Conservation (phyloP, 1,140 invertebrate genomes). For the Lepidotrigona ventralis region DNA sequence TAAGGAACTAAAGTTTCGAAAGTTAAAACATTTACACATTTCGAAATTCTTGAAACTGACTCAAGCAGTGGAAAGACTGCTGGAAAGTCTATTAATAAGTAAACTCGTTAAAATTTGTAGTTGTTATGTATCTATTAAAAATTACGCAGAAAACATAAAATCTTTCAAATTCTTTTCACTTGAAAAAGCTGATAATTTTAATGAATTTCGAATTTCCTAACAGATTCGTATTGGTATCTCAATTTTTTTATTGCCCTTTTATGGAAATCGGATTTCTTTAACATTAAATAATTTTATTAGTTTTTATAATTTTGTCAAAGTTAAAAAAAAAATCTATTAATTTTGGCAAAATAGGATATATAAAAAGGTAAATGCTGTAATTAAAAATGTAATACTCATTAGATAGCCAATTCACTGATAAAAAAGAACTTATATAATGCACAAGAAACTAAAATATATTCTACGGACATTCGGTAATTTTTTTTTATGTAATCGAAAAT, state of each 20-base stretch:
- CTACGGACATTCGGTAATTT: slow-evolving; percentile 6
- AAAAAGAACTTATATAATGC: neutral
- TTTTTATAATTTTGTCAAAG: neutral
- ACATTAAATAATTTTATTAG: neutral
- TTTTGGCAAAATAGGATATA: neutral
- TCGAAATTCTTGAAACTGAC: no score
- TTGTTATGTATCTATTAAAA: neutral
- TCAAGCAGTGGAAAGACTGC: neutral
- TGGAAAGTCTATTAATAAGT: neutral
- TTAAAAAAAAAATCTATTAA: neutral
- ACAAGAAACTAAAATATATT: neutral
- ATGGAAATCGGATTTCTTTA: neutral
- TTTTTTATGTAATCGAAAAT: neutral
- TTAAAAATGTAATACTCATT: neutral
- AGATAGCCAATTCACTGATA: neutral
- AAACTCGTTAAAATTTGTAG: neutral
- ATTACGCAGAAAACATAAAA: neutral
- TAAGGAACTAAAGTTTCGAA: neutral
- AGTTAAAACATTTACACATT: neutral
- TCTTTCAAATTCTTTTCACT: neutral
- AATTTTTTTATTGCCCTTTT: neutral
- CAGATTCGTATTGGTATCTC: neutral
- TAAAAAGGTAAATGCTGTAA: neutral
- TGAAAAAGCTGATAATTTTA: neutral
- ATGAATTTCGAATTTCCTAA: neutral